Base-by-base conservation (phyloP, 1,140 invertebrate species). In the Arctopsyche grandis region DNA sequence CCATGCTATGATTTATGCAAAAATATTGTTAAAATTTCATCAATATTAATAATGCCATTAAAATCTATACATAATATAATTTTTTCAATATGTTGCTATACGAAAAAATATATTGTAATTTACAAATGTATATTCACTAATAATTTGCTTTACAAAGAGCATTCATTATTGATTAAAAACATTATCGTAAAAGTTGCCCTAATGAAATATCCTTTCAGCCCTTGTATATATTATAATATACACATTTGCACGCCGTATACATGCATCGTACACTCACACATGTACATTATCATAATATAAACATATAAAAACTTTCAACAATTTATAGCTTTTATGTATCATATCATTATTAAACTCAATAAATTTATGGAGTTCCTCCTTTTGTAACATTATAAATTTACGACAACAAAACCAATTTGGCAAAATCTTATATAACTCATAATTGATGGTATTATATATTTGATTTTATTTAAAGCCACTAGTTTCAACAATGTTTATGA, bases 41-140 rank as follows among this genome's bases (percentile, higher is more conserved):
- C 9, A 60, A 60, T 60, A 21, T 60, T 60, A 60, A 19, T 60
- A 19, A 60, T 60, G 21, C 21, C 5, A 21, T 60, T 60, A 60
- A 60, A 60, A 19, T 60, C 19, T 60, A 60, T 60, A 60, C 56
- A 60, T 60, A 60, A 60, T 60, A 60, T 19, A 19, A 19, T 60
- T 60, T 19, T 60, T 60, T 60, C 56, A 21, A 60, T 60, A 60
- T 19, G 21, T n/a, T 52, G 56, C 56, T 19, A 19, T 60, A 60
- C 56, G 56, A 60, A 60, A 60, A 60, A 60, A 60, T 60, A 60
- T 60, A n/a, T n/a, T n/a, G n/a, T n/a, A 60, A 60, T 60, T 60
- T 60, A 60, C 56, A 60, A 60, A 60, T 60, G 16, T 21, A 60
- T 60, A 60, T 60, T 60, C 16, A 60, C 56, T 60, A 60, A 16